Percentiles rank a stretch among this genome's conserved stretches.
phyloP scores from a whole-genome alignment of 2,113 vertebrate genomes.

The Rhodinocichla rosea region DNA sequence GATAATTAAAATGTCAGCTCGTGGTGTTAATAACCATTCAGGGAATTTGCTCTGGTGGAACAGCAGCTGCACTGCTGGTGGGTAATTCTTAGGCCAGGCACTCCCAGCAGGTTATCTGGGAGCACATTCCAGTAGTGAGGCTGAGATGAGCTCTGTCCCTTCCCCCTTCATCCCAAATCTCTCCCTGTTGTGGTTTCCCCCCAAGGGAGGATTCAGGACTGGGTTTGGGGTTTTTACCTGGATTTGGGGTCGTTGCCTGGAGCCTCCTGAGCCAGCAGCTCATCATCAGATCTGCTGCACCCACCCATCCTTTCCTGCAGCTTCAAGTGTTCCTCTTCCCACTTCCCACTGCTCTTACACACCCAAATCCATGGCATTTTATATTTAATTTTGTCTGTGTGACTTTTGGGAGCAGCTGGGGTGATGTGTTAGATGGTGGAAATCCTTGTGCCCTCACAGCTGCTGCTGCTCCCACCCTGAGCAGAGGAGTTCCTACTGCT shows the following conservation, averaged over 20 bases:
- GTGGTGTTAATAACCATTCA: neutral
- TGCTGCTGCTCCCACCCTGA: neutral
- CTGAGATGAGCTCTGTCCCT: neutral
- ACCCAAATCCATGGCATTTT: neutral
- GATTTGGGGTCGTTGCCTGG: accelerated
- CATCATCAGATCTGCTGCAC: neutral
- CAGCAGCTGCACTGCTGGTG: neutral
- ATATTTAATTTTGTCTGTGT: neutral
- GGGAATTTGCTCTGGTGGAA: neutral
- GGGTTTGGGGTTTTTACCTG: neutral
- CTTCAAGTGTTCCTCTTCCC: neutral
- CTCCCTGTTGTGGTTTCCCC: neutral
- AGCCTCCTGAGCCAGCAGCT: neutral
- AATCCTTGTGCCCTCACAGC: neutral
- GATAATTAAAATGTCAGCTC: neutral
- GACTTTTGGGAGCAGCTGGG: neutral
- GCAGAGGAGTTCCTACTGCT: neutral
- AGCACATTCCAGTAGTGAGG: accelerated
- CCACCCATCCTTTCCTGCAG: neutral
- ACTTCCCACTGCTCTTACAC: neutral
- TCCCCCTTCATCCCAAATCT: neutral
- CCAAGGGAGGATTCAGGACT: neutral
- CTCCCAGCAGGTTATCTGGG: neutral
- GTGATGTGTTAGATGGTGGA: neutral
- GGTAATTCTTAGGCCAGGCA: neutral